Evolutionary conservation across 2,797 vertebrate genomes (phyloP).

Genomic region (Mallotus villosus): DNA sequence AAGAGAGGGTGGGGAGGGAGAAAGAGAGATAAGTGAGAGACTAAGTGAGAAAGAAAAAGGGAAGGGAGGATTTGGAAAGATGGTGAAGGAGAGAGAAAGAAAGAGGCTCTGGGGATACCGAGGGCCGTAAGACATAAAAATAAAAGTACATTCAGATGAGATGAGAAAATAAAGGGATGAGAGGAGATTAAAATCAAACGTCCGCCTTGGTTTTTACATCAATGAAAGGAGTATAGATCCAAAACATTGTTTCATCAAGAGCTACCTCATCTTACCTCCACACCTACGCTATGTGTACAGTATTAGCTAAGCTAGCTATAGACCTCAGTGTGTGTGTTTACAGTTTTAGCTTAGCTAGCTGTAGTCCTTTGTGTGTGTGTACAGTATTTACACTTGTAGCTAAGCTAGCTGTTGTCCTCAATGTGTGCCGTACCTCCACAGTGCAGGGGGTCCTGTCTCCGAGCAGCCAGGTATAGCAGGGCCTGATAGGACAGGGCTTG

Average conservation of each 20-base stretch:
- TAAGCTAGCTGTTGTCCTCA: background rate
- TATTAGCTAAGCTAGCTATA: background rate
- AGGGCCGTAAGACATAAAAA: slow-evolving; percentile 45
- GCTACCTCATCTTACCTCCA: slow-evolving; percentile 33
- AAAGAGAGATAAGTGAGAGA: background rate
- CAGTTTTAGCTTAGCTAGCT: no score
- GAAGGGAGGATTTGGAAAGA: slow-evolving; percentile 12
- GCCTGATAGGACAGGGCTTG: slow-evolving; percentile 84
- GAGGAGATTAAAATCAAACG: no score
- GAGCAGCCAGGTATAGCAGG: slow-evolving; percentile 90
- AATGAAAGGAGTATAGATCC: slow-evolving; percentile 1
- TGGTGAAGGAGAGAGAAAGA: slow-evolving; percentile 14
- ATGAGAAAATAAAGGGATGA: slow-evolving; percentile 18
- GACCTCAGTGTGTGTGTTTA: no score
- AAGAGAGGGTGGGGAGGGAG: background rate
- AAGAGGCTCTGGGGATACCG: slow-evolving; percentile 19
- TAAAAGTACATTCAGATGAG: slow-evolving; percentile 42
- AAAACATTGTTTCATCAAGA: slow-evolving; percentile 34
- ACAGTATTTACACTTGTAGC: no score
- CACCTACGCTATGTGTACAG: background rate
- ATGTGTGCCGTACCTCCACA: slow-evolving; percentile 76
- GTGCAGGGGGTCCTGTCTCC: slow-evolving; percentile 87
- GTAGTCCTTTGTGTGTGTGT: no score
- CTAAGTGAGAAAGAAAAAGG: background rate
- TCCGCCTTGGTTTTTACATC: slow-evolving; percentile 9